A percentile compares a stretch with the other conserved stretches of the same genome.
These are phyloP conservation scores for Paramormyrops hopkinsi DNA, from an alignment of 2,797 vertebrate species.

Conservation along the genomic window DNA sequence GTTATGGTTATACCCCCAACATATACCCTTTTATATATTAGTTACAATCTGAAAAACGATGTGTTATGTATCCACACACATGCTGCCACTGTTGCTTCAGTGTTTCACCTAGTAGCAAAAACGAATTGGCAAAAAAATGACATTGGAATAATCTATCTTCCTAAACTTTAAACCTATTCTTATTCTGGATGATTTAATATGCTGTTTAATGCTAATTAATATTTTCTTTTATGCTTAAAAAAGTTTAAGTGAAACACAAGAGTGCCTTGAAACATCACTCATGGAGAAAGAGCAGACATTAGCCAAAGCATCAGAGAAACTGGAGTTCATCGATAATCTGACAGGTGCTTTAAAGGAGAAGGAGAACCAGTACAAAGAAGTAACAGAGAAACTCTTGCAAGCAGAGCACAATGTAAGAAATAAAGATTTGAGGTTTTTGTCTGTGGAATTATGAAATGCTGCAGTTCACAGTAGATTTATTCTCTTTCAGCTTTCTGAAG, in stretches of 20 bases:
- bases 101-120: not conserved
- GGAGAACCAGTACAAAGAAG: slow-evolving; percentile 63
- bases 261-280: slow-evolving; percentile 75
- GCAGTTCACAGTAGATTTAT: not conserved
- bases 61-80: not conserved
- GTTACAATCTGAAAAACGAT: not conserved
- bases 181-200: not conserved
- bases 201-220: not conserved
- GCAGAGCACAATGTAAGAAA: slow-evolving; percentile 64
- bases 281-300: slow-evolving; percentile 78
- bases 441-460: not conserved
- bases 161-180: not conserved
- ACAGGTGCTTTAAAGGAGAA: slow-evolving; percentile 63
- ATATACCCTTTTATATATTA: not conserved
- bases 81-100: not conserved
- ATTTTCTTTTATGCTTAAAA: not conserved
- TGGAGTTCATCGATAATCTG: slow-evolving; percentile 65
- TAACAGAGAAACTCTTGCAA: slow-evolving; percentile 67
- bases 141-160: not conserved
- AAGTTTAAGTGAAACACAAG: slow-evolving; percentile 75
- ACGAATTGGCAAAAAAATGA: not conserved
- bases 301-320: slow-evolving; percentile 61
- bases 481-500: slow-evolving; percentile 61
- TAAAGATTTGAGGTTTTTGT: not conserved
- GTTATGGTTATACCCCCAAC: not conserved